Base-by-base conservation (phyloP, 1,140 invertebrate genomes). In the Ganaspis sp. region DNA sequence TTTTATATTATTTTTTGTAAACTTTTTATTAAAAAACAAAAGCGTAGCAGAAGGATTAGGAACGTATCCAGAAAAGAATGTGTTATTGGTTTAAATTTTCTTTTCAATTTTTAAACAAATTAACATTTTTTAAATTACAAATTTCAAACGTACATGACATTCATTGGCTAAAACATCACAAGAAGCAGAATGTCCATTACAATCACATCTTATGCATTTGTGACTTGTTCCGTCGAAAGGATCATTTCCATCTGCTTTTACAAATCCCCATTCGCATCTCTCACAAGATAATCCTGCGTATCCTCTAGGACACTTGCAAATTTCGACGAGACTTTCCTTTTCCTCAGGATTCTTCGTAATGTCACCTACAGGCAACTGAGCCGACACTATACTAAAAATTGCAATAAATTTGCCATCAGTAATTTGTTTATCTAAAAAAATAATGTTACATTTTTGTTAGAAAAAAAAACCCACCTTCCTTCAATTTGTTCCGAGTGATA, bases 401-500 rank as follows among this genome's bases (percentile, higher is more conserved):
- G 53, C 77, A 77, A 77, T 54, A 26, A 42, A 5, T 53, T n/a
- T n/a, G n/a, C n/a, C n/a, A n/a, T n/a, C n/a, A n/a, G n/a, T n/a
- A n/a, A n/a, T n/a, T n/a, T n/a, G n/a, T n/a, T n/a, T n/a, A n/a
- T n/a, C n/a, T n/a, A n/a, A n/a, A n/a, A n/a, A n/a, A n/a, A n/a
- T n/a, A n/a, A n/a, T n/a, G n/a, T n/a, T n/a, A n/a, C n/a, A n/a
- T n/a, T n/a, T n/a, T n/a, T n/a, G n/a, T n/a, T n/a, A n/a, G n/a
- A n/a, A n/a, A n/a, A n/a, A n/a, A n/a, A n/a, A 73, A 58, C 6
- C 85, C 82, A 94, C 94, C 92, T 93, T 45, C 95, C 96, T 91
- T 98, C 97, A 75, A 97, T 95, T 91, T 99, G 98, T 87, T 98
- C 97, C 0, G 96, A 96, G 87, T 99, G 97, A 89, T 96, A 99